A percentile compares a stretch with the other conserved stretches of the same genome.
These are phyloP conservation scores for Halictus quadricinctus DNA, from an alignment of 2,888 invertebrate species.

Conservation along the genomic window DNA sequence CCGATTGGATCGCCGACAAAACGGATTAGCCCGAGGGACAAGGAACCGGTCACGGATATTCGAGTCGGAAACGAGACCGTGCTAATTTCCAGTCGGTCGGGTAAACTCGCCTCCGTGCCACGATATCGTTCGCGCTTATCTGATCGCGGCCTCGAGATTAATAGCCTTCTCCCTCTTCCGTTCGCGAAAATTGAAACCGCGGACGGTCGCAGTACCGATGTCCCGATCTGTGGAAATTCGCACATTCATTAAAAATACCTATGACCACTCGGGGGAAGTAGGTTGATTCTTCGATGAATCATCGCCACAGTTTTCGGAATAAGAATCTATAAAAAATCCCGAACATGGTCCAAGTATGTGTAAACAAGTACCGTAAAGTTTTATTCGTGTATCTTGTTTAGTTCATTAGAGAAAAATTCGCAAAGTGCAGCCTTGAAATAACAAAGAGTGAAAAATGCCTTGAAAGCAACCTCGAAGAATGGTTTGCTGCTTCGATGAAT, in stretches of 20 bases:
- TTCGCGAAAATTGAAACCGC: conserved; percentile 3
- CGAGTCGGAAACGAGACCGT: conserved; percentile 1
- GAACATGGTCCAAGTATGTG: too few species aligned
- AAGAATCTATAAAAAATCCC: neutral
- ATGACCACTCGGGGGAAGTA: neutral
- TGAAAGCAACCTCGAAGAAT: too few species aligned
- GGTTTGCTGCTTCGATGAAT: too few species aligned
- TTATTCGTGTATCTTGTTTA: too few species aligned
- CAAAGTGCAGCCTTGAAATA: too few species aligned
- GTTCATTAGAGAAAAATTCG: too few species aligned
- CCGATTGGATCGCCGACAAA: conserved; percentile 12
- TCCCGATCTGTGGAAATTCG: neutral
- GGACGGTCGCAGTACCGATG: neutral
- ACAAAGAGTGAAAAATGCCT: too few species aligned
- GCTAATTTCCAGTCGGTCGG: conserved; percentile 7
- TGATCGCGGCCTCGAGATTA: neutral
- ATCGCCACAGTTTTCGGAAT: neutral
- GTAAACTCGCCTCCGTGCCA: neutral
- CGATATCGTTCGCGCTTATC: neutral
- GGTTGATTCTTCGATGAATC: neutral
- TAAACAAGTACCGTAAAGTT: too few species aligned
- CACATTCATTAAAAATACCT: neutral
- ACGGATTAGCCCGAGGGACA: conserved; percentile 21
- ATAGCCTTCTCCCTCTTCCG: neutral
- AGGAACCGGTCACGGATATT: conserved; percentile 12